Evolutionary conservation across 2,888 invertebrate genomes (phyloP).

Genomic region (Drosophila hamatofila): DNA sequence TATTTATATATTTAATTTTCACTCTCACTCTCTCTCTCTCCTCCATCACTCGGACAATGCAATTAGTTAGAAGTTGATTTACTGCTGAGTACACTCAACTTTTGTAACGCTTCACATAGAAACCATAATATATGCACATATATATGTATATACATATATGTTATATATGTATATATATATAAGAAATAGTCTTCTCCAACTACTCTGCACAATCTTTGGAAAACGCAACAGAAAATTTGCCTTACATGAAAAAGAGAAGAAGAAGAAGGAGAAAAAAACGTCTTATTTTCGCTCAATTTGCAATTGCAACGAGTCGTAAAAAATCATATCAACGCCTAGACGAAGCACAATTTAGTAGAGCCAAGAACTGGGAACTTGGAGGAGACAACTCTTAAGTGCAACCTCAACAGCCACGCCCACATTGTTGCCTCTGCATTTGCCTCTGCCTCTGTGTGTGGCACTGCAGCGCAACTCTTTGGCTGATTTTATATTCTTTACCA

Average conservation of each 20-base stretch:
- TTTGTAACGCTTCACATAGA: constrained; percentile 4
- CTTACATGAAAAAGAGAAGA: constrained; percentile 13
- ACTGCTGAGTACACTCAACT: constrained; percentile 13
- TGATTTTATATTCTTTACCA: constrained; percentile 3
- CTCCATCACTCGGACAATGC: neutral
- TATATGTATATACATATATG: neutral
- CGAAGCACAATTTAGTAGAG: constrained; percentile 21
- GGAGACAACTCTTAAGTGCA: constrained; percentile 6
- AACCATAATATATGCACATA: constrained; percentile 7
- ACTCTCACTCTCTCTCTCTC: neutral
- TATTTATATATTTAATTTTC: too few species aligned
- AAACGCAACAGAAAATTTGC: constrained; percentile 8
- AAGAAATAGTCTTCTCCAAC: constrained; percentile 4
- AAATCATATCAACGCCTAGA: constrained; percentile 63
- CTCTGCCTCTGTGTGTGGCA: constrained; percentile 48
- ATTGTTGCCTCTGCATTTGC: constrained; percentile 4
- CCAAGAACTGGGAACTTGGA: neutral
- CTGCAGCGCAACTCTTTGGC: constrained; percentile 10
- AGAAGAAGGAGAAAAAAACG: constrained; percentile 8
- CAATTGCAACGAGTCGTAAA: constrained; percentile 60
- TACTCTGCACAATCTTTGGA: neutral
- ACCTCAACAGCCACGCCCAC: constrained; percentile 24
- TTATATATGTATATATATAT: neutral
- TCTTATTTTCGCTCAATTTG: constrained; percentile 65
- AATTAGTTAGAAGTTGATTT: constrained; percentile 27